Conservation (phyloP, 2,888 invertebrate genomes). For the Brenthis hecate region DNA sequence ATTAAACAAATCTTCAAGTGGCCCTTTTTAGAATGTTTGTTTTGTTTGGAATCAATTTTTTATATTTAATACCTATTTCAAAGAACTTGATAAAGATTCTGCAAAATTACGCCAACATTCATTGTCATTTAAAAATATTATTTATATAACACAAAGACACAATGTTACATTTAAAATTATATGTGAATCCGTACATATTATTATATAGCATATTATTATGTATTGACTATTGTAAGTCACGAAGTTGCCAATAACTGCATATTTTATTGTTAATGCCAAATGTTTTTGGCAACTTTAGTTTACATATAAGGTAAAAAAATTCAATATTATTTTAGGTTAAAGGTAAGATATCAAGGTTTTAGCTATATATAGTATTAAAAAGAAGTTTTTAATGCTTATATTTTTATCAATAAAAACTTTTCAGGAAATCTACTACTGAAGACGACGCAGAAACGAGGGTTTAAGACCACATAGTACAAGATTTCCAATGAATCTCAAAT, state of each 20-base stretch:
- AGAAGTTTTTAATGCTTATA: too few relatives aligned
- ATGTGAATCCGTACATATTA: conserved; percentile 22
- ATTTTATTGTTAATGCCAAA: background rate
- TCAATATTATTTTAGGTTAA: background rate
- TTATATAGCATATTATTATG: background rate
- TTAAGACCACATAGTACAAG: conserved; percentile 69
- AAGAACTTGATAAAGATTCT: conserved; percentile 5
- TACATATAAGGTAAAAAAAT: background rate
- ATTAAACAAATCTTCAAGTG: too few relatives aligned
- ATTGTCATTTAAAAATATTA: background rate
- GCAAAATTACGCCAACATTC: background rate
- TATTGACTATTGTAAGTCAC: background rate
- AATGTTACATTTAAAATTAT: background rate
- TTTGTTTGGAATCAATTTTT: too few relatives aligned
- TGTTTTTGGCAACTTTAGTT: background rate
- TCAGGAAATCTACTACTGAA: conserved; percentile 82
- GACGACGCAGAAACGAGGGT: conserved; percentile 80
- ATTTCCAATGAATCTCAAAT: conserved; percentile 81
- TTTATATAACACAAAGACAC: background rate
- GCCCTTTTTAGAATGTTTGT: too few relatives aligned
- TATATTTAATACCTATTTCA: background rate
- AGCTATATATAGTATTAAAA: too few relatives aligned
- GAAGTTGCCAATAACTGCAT: background rate
- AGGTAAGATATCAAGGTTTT: background rate
- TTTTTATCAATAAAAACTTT: conserved; percentile 35